Conservation (phyloP, 2,113 vertebrate genomes). For the Paradoxurus hermaphroditus region DNA sequence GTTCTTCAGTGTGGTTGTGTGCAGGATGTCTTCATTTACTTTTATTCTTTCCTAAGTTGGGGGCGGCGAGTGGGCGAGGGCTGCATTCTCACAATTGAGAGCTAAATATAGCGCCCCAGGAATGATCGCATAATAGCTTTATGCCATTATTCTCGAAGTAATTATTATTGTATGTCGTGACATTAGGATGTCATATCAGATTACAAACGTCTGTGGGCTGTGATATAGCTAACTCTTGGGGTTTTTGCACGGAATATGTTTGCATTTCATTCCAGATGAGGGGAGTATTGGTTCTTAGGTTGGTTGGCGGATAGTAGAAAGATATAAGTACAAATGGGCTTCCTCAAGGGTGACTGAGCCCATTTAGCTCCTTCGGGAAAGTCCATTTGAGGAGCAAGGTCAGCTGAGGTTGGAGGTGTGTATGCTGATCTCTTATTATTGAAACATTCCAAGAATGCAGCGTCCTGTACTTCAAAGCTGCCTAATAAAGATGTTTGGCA, state of each 20-base stretch:
- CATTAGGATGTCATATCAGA: background rate
- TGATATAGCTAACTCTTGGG: background rate
- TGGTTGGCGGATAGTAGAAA: background rate
- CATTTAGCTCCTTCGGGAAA: constrained; percentile 34
- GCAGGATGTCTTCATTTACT: background rate
- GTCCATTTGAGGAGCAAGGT: background rate
- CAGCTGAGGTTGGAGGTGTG: constrained; percentile 46
- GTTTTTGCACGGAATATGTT: background rate
- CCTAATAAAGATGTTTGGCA: constrained; percentile 44
- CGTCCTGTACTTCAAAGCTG: background rate
- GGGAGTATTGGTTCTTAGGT: background rate
- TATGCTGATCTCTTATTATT: background rate
- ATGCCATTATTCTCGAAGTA: background rate
- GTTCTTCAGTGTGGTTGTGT: background rate
- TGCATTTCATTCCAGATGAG: background rate
- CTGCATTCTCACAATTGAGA: background rate
- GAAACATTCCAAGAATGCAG: constrained; percentile 63
- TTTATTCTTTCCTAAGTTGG: background rate
- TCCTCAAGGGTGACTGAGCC: background rate
- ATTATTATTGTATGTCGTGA: background rate
- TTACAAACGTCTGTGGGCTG: background rate
- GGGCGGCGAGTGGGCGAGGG: background rate
- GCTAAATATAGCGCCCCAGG: background rate
- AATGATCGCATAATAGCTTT: background rate
- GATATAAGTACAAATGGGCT: background rate